Evolutionary conservation across 2,888 invertebrate genomes (phyloP).

Genomic region (Tenthredo distinguenda): DNA sequence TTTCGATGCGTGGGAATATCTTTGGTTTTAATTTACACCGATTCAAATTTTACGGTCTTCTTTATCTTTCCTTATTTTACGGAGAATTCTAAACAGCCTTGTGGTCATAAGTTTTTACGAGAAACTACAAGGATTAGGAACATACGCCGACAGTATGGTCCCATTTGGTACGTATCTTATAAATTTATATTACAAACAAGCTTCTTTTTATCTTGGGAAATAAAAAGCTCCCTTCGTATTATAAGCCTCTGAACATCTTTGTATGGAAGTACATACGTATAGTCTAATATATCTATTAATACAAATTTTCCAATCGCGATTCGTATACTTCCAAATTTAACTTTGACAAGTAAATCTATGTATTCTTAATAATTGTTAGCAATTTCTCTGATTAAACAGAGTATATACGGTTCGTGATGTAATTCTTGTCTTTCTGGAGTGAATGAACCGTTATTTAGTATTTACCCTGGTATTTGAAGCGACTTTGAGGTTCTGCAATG

Average conservation of each 20-base stretch:
- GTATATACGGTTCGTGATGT: too few relatives aligned
- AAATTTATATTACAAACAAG: neutral
- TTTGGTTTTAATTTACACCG: neutral
- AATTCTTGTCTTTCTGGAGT: neutral
- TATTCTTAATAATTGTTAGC: neutral
- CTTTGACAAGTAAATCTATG: too few relatives aligned
- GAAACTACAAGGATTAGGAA: neutral
- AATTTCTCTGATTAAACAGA: neutral
- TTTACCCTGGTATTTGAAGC: neutral
- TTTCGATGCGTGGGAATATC: neutral
- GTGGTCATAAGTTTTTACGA: conserved; percentile 25
- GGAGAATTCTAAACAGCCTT: neutral
- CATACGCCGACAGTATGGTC: conserved; percentile 20
- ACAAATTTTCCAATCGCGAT: neutral
- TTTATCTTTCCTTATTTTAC: neutral
- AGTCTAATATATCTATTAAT: neutral
- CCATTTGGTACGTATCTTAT: conserved; percentile 12
- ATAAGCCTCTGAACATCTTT: neutral
- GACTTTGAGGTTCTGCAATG: neutral
- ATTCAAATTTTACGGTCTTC: neutral
- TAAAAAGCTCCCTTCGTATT: neutral
- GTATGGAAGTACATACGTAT: neutral
- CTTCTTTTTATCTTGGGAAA: neutral
- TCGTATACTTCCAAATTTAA: neutral
- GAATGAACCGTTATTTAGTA: neutral